Evolutionary conservation across 2,113 vertebrate species (phyloP).

Genomic region (Elachura formosa): DNA sequence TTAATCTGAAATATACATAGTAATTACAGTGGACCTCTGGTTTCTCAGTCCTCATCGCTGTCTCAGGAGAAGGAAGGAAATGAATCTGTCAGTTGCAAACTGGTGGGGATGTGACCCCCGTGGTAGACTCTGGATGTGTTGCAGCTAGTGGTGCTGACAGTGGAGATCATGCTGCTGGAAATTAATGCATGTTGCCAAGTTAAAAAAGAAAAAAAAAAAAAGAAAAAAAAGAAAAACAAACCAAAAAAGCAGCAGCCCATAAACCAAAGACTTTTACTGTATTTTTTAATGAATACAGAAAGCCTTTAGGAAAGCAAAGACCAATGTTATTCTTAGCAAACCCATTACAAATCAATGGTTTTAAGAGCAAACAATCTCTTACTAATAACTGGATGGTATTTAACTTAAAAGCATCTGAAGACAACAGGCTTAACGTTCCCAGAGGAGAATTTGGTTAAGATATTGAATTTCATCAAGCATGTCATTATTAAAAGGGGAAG

Average conservation of each 20-base stretch:
- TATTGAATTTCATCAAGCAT: slow-evolving; percentile 11
- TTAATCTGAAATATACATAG: slow-evolving; percentile 79
- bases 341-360: slow-evolving; percentile 1
- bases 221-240: neutral
- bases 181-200: neutral
- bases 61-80: slow-evolving; percentile 74
- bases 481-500: slow-evolving; percentile 33
- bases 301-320: slow-evolving; percentile 12
- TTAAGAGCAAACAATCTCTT: neutral
- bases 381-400: slow-evolving; percentile 21
- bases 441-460: slow-evolving; percentile 28
- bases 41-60: slow-evolving; percentile 51
- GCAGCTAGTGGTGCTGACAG: neutral
- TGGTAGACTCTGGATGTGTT: slow-evolving; percentile 43
- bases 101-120: slow-evolving; percentile 45
- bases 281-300: neutral
- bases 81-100: slow-evolving; percentile 66
- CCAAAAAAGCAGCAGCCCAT: neutral
- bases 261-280: neutral
- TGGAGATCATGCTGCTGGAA: neutral
- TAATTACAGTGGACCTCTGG: slow-evolving; percentile 79
- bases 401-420: slow-evolving; percentile 15
- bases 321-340: neutral
- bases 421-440: slow-evolving; percentile 17
- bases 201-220: neutral